A percentile compares a stretch with the other conserved stretches of the same genome.
Conservation (phyloP, 2,888 invertebrate species). For the Phoronis australis region DNA sequence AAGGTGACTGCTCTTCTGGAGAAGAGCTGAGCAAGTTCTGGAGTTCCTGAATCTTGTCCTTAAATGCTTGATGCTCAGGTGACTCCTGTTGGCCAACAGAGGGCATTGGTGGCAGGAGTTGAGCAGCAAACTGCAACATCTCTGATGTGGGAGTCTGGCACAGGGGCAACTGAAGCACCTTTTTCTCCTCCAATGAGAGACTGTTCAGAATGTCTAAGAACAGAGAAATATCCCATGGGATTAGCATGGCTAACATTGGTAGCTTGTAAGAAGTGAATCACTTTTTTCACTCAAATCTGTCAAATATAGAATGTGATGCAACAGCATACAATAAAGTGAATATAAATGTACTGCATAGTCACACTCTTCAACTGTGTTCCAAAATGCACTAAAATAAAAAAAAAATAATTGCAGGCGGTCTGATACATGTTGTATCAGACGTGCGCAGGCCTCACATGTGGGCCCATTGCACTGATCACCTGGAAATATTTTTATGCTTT, state of each 20-base stretch:
- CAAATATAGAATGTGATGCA: too few species aligned
- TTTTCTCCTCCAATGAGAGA: slow-evolving; percentile 30
- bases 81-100: background rate
- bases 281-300: too few species aligned
- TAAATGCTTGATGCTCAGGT: background rate
- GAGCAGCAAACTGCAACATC: slow-evolving; percentile 38
- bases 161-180: slow-evolving; percentile 31
- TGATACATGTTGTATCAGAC: too few species aligned
- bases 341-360: too few species aligned
- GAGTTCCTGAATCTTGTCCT: background rate
- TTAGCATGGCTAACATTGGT: background rate
- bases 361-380: too few species aligned
- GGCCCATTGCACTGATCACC: too few species aligned
- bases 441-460: too few species aligned
- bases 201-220: slow-evolving; percentile 12
- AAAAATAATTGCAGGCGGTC: too few species aligned
- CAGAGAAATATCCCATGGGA: background rate
- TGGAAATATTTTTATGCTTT: too few species aligned
- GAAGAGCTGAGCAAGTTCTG: background rate
- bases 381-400: too few species aligned
- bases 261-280: background rate
- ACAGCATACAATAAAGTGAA: too few species aligned
- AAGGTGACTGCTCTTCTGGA: background rate
- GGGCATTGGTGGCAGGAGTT: slow-evolving; percentile 17
- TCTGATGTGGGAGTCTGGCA: slow-evolving; percentile 26